phyloP scores from a whole-genome alignment of 1,140 invertebrate species.

The Nixonia krombeini region DNA sequence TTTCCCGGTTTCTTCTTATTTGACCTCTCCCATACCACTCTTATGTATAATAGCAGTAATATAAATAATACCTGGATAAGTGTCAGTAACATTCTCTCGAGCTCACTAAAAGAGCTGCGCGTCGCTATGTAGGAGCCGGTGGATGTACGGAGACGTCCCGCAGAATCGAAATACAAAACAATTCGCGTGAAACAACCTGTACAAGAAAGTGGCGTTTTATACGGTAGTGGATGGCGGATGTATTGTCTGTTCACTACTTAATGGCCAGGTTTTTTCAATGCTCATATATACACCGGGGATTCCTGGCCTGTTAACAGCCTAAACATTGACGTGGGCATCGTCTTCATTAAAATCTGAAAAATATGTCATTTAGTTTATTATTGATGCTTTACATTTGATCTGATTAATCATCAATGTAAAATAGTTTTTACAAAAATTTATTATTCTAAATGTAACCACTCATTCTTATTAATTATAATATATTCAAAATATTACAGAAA shows the following conservation, averaged over 20 bases:
- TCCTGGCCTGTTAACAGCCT: constrained; percentile 98
- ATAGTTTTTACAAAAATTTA: too few relatives aligned
- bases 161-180: constrained; percentile 61
- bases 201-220: constrained; percentile 56
- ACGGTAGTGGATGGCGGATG: constrained; percentile 67
- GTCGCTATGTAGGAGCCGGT: constrained; percentile 56
- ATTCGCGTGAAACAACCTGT: constrained; percentile 61
- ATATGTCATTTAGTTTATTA: too few relatives aligned
- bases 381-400: too few relatives aligned
- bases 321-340: constrained; percentile 99
- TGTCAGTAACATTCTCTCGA: constrained; percentile 57
- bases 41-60: constrained; percentile 17
- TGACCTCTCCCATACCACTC: neutral
- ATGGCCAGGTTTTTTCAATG: constrained; percentile 60
- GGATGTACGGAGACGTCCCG: constrained; percentile 52
- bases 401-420: too few relatives aligned
- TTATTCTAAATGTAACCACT: too few relatives aligned
- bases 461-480: too few relatives aligned
- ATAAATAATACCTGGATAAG: constrained; percentile 59
- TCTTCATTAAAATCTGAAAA: constrained; percentile 99
- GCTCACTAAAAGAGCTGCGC: constrained; percentile 41
- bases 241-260: constrained; percentile 71
- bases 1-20: too few relatives aligned
- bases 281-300: constrained; percentile 97
- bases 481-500: too few relatives aligned